phyloP scores from a whole-genome alignment of 2,797 vertebrate species.

The Falco naumanni region DNA sequence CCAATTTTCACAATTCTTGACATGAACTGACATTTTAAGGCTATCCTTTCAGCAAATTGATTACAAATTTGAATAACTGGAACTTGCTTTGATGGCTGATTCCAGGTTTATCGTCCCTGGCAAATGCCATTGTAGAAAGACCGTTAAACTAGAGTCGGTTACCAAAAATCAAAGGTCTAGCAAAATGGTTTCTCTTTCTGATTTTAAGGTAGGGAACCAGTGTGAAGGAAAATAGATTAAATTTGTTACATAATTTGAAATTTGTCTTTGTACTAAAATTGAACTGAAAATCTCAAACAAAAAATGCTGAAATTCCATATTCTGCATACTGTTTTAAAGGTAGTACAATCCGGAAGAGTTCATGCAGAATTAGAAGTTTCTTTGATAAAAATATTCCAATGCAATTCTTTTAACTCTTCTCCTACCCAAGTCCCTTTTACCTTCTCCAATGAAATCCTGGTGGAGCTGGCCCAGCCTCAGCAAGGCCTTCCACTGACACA shows the following conservation, averaged over 20 bases:
- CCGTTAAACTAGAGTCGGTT: not conserved
- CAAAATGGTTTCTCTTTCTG: not conserved
- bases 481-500: not conserved
- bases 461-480: not conserved
- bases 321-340: not conserved
- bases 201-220: not conserved
- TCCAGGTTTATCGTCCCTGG: not conserved
- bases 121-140: not conserved
- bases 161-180: not conserved
- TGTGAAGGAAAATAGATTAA: not conserved
- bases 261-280: not conserved
- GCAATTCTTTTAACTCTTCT: not conserved
- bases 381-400: not conserved
- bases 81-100: not conserved
- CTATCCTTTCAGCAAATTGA: not conserved
- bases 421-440: not conserved
- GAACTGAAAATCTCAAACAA: not conserved
- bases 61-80: constrained; percentile 4
- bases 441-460: not conserved
- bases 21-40: constrained; percentile 28
- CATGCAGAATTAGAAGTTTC: not conserved
- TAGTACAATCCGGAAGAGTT: not conserved
- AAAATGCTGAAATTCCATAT: not conserved
- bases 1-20: not conserved
- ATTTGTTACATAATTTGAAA: not conserved